A percentile compares a stretch with the other conserved stretches of the same genome.
These are phyloP conservation scores for Pissodes strobi DNA, from an alignment of 1,140 invertebrate species.

Conservation along the genomic window DNA sequence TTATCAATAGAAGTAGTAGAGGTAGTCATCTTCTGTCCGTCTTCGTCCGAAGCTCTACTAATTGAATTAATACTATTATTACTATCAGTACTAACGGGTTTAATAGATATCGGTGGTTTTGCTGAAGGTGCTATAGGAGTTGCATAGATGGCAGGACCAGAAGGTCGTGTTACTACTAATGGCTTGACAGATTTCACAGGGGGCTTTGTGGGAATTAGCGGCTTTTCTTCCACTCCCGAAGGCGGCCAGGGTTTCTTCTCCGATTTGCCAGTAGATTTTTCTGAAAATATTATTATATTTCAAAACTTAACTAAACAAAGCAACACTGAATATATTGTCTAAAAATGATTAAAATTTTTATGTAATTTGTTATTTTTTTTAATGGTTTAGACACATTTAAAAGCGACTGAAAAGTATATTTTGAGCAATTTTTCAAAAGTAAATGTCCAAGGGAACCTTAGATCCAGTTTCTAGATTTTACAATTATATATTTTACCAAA, in stretches of 20 bases:
- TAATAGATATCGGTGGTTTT: constrained; percentile 63
- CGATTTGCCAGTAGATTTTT: constrained; percentile 52
- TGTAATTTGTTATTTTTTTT: no score
- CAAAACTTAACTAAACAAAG: not conserved
- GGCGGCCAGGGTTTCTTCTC: constrained; percentile 64
- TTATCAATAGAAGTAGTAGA: constrained; percentile 55
- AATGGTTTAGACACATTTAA: no score
- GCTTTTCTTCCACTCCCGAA: constrained; percentile 66
- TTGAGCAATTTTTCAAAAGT: no score
- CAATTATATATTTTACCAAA: no score
- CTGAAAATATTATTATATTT: constrained; percentile 13
- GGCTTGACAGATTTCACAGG: constrained; percentile 63
- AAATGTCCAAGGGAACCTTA: no score
- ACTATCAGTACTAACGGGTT: constrained; percentile 61
- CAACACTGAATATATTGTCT: no score
- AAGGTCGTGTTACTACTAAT: constrained; percentile 49
- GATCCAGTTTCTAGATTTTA: no score
- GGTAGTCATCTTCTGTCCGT: constrained; percentile 41
- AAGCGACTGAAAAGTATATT: no score
- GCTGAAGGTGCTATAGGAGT: constrained; percentile 62
- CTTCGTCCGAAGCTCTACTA: constrained; percentile 45
- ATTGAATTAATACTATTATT: constrained; percentile 3
- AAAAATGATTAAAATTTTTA: no score
- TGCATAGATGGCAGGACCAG: constrained; percentile 65
- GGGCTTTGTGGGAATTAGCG: constrained; percentile 72